Conservation (phyloP, 2,888 invertebrate genomes). For the Amphiduros pacificus region DNA sequence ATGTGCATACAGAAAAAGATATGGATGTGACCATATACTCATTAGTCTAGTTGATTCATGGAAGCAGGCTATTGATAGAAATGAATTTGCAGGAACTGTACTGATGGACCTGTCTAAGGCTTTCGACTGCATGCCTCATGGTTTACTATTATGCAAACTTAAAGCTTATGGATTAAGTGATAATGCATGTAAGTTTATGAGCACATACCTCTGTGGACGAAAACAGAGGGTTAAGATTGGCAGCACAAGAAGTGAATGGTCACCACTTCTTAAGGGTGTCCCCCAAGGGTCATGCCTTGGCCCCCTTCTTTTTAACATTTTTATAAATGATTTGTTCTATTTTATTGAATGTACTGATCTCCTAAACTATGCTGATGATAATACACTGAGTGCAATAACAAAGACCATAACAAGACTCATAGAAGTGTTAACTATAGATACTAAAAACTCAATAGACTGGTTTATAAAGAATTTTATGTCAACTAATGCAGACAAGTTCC, state of each 20-base stretch:
- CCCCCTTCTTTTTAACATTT: neutral
- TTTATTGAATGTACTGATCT: neutral
- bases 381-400: neutral
- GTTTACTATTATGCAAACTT: neutral
- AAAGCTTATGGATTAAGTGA: neutral
- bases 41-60: neutral
- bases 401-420: no score
- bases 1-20: neutral
- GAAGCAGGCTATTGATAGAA: neutral
- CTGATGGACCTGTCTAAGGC: neutral
- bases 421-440: neutral
- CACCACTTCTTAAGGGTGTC: neutral
- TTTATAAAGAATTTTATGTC: neutral
- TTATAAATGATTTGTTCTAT: neutral
- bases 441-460: neutral
- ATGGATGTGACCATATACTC: neutral
- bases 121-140: neutral
- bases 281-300: neutral
- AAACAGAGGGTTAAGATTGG: neutral
- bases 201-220: neutral
- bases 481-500: neutral
- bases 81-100: neutral
- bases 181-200: neutral
- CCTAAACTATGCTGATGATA: neutral
- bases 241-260: neutral